These are phyloP conservation scores for Apodemia hepburni DNA, from an alignment of 2,888 invertebrate genomes.

Conservation along the genomic window DNA sequence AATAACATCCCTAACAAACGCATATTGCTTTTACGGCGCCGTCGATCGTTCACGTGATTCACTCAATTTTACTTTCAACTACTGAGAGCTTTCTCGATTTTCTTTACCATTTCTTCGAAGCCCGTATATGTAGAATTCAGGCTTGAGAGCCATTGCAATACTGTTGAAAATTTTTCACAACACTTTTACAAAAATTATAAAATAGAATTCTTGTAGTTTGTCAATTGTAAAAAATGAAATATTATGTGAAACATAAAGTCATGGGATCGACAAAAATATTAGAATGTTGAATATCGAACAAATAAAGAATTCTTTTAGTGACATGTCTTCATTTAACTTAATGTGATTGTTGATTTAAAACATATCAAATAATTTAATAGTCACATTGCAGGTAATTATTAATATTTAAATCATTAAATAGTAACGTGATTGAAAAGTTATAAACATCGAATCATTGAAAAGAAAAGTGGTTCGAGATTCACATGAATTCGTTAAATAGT, in stretches of 20 bases:
- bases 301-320: too few relatives aligned
- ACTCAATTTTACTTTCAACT: slow-evolving; percentile 11
- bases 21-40: background rate
- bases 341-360: too few relatives aligned
- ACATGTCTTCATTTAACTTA: too few relatives aligned
- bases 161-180: background rate
- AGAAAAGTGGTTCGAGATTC: too few relatives aligned
- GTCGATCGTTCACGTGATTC: slow-evolving; percentile 11
- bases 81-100: slow-evolving; percentile 4
- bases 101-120: slow-evolving; percentile 1
- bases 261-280: too few relatives aligned
- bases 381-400: too few relatives aligned
- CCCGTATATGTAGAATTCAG: background rate
- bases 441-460: too few relatives aligned
- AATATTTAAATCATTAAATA: too few relatives aligned
- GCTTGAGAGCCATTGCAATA: background rate
- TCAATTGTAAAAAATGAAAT: background rate
- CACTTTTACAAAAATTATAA: background rate
- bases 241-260: too few relatives aligned
- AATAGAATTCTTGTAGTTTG: background rate
- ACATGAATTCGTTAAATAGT: background rate
- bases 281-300: too few relatives aligned
- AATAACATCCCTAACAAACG: slow-evolving; percentile 6
- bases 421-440: too few relatives aligned
- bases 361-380: too few relatives aligned